Conservation (phyloP, 2,888 invertebrate genomes). For the Drosophila affinis region DNA sequence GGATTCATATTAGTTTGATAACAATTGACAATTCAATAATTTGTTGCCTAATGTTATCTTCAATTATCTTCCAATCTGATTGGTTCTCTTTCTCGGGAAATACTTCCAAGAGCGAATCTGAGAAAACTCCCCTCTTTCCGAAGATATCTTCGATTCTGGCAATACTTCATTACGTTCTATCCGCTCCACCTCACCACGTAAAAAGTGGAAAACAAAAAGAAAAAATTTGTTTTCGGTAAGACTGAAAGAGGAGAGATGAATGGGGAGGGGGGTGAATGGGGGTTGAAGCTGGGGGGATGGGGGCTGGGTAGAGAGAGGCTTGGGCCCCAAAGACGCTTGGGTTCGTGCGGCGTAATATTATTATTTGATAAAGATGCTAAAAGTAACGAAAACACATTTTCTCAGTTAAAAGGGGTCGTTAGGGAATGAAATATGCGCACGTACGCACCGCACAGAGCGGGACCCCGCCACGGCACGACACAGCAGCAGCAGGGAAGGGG, state of each 20-base stretch:
- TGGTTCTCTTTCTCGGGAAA: no score
- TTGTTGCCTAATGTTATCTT: no score
- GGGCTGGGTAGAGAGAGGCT: constrained; percentile 17
- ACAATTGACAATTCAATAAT: no score
- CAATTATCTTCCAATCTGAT: no score
- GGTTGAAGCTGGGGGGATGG: not conserved
- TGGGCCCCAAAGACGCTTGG: constrained; percentile 71
- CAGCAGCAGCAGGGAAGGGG: not conserved
- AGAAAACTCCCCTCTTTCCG: no score
- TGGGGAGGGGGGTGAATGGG: no score
- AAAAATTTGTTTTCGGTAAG: constrained; percentile 37
- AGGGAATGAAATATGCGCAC: constrained; percentile 83
- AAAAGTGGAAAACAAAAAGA: not conserved
- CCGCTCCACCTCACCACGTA: no score
- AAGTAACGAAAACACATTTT: constrained; percentile 83
- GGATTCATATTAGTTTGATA: no score
- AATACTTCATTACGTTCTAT: no score
- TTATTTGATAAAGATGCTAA: constrained; percentile 83
- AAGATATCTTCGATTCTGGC: no score
- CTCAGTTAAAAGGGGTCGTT: constrained; percentile 83
- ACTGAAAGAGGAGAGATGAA: constrained; percentile 7
- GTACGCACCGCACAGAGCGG: constrained; percentile 74
- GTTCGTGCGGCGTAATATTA: constrained; percentile 80
- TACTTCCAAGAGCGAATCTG: no score
- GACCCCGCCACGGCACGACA: not conserved